These are phyloP conservation scores for Epinephelus coioides DNA, from an alignment of 2,797 vertebrate genomes.

Conservation along the genomic window DNA sequence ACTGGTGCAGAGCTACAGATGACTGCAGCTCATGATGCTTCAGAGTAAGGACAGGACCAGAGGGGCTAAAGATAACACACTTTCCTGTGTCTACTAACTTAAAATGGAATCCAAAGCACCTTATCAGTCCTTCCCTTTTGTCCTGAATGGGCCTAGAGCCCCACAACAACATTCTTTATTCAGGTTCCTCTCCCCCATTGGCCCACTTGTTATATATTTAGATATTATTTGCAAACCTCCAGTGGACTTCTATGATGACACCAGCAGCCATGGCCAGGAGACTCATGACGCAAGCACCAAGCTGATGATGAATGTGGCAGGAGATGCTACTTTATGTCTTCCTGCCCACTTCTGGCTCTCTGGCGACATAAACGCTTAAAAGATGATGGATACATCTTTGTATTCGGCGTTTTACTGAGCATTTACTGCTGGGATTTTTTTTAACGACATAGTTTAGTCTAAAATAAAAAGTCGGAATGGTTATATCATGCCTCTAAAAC, in stretches of 20 bases:
- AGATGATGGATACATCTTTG: constrained; percentile 67
- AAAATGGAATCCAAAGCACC: constrained; percentile 48
- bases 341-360: constrained; percentile 21
- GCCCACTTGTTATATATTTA: constrained; percentile 55
- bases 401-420: constrained; percentile 59
- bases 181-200: constrained; percentile 27
- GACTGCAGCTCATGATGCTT: constrained; percentile 13
- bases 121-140: constrained; percentile 22
- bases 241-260: constrained; percentile 32
- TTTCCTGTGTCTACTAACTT: constrained; percentile 44
- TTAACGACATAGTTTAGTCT: constrained; percentile 64
- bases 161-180: constrained; percentile 40
- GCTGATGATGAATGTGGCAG: constrained; percentile 51
- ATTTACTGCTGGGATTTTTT: constrained; percentile 58
- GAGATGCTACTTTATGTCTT: constrained; percentile 41
- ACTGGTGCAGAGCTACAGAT: background rate
- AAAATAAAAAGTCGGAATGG: constrained; percentile 69
- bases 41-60: constrained; percentile 23
- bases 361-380: constrained; percentile 49
- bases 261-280: constrained; percentile 7
- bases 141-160: constrained; percentile 31
- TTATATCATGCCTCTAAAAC: constrained; percentile 59
- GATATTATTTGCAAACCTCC: constrained; percentile 64
- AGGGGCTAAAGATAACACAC: constrained; percentile 41
- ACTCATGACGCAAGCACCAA: background rate